These are phyloP conservation scores for Arctia plantaginis DNA, from an alignment of 2,888 invertebrate species.

Conservation along the genomic window DNA sequence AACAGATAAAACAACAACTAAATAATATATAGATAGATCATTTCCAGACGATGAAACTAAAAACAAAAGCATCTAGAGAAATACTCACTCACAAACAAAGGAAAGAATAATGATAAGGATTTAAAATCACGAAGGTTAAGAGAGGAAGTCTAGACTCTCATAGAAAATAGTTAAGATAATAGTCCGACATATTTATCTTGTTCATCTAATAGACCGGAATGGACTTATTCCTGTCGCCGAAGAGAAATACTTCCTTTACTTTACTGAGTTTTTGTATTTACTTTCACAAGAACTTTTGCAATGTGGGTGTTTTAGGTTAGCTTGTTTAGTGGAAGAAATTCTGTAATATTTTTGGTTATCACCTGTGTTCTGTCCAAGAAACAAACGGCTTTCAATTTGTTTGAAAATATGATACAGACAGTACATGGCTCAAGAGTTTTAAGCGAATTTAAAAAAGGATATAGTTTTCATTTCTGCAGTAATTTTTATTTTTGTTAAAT, in stretches of 20 bases:
- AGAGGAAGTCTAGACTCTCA: constrained; percentile 33
- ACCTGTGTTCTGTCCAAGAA: not conserved
- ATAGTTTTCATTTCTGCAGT: too few relatives aligned
- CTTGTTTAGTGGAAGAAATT: constrained; percentile 23
- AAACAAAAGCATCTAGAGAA: constrained; percentile 30
- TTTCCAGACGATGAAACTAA: not conserved
- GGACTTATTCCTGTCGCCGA: constrained; percentile 43
- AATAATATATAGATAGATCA: not conserved
- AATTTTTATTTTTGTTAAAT: too few relatives aligned
- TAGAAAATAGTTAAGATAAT: constrained; percentile 36
- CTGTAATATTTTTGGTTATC: not conserved
- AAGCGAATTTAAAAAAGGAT: too few relatives aligned
- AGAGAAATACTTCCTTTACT: constrained; percentile 28
- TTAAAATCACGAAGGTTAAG: constrained; percentile 39
- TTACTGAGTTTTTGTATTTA: constrained; percentile 21
- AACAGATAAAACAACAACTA: not conserved
- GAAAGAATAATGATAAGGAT: constrained; percentile 46
- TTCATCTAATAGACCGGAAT: constrained; percentile 43
- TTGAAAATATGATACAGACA: too few relatives aligned
- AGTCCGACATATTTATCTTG: constrained; percentile 46
- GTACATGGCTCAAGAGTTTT: too few relatives aligned
- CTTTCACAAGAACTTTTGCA: not conserved
- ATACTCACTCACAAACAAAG: constrained; percentile 34
- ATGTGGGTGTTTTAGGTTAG: constrained; percentile 23
- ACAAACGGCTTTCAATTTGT: not conserved